Evolutionary conservation across 2,797 vertebrate genomes (phyloP).

Genomic region (Echiichthys vipera): DNA sequence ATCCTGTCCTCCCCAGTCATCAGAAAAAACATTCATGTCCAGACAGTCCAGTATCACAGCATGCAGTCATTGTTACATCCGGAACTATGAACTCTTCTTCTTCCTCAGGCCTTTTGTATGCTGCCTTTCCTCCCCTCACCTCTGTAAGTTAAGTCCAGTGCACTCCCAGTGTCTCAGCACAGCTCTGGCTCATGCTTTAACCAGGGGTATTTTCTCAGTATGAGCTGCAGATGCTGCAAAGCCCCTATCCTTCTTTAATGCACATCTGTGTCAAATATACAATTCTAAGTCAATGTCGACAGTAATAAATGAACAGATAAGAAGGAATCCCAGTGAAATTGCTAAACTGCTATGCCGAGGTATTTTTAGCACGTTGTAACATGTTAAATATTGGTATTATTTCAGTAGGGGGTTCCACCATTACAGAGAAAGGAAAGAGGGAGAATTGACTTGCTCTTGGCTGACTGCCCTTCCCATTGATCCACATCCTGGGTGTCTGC

Average conservation of each 20-base stretch:
- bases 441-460: slow-evolving; percentile 68
- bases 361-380: slow-evolving; percentile 40
- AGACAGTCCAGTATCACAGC: not conserved
- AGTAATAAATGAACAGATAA: not conserved
- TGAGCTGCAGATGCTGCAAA: not conserved
- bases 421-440: slow-evolving; percentile 24
- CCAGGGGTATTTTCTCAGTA: not conserved
- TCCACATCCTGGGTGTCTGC: slow-evolving; percentile 46
- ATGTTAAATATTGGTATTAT: slow-evolving; percentile 49
- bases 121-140: not conserved
- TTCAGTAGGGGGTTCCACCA: slow-evolving; percentile 23
- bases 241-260: not conserved
- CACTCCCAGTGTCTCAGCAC: not conserved
- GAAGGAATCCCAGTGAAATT: not conserved
- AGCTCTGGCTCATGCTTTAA: slow-evolving; percentile 23
- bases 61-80: not conserved
- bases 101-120: not conserved
- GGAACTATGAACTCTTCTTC: not conserved
- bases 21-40: not conserved
- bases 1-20: not conserved
- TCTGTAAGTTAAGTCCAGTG: slow-evolving; percentile 1
- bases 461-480: slow-evolving; percentile 70
- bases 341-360: not conserved
- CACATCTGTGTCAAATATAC: not conserved
- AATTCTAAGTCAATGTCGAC: not conserved